These are phyloP conservation scores for Apostichopus japonicus DNA, from an alignment of 35 echinoderm and acorn worm species.

Conservation along the genomic window DNA sequence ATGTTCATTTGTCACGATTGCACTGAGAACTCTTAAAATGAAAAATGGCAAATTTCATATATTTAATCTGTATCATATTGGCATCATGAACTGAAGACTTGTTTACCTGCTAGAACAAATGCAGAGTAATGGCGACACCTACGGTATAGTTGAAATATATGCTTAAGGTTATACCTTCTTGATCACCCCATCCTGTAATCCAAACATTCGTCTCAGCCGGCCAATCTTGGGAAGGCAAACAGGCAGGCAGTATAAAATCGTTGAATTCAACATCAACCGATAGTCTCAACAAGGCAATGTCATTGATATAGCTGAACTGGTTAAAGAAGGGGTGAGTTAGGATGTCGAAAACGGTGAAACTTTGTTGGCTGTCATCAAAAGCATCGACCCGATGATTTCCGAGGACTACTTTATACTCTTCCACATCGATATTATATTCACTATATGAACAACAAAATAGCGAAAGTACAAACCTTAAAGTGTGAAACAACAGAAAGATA, in stretches of 20 bases:
- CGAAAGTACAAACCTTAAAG: too few relatives aligned
- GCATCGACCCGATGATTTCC: not conserved
- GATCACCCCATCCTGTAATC: slow-evolving; percentile 24
- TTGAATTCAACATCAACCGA: not conserved
- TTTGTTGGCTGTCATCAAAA: not conserved
- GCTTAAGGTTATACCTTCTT: slow-evolving; percentile 1
- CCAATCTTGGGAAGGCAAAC: slow-evolving; percentile 4
- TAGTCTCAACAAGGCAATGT: slow-evolving; percentile 6
- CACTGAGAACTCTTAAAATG: too few relatives aligned
- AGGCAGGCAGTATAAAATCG: not conserved
- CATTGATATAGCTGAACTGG: not conserved
- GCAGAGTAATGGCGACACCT: too few relatives aligned
- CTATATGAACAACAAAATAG: too few relatives aligned
- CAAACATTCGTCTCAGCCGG: not conserved
- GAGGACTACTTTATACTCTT: slow-evolving; percentile 6
- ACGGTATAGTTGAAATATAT: too few relatives aligned
- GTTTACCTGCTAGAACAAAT: too few relatives aligned
- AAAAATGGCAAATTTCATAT: too few relatives aligned
- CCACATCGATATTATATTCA: too few relatives aligned
- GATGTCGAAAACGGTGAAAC: not conserved
- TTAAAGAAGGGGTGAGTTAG: not conserved
- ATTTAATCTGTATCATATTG: too few relatives aligned
- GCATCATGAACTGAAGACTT: too few relatives aligned
- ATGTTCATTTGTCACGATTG: too few relatives aligned
- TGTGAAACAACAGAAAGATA: too few relatives aligned